phyloP scores from a whole-genome alignment of 2,113 vertebrate genomes.

The Cyprinus carpio region DNA sequence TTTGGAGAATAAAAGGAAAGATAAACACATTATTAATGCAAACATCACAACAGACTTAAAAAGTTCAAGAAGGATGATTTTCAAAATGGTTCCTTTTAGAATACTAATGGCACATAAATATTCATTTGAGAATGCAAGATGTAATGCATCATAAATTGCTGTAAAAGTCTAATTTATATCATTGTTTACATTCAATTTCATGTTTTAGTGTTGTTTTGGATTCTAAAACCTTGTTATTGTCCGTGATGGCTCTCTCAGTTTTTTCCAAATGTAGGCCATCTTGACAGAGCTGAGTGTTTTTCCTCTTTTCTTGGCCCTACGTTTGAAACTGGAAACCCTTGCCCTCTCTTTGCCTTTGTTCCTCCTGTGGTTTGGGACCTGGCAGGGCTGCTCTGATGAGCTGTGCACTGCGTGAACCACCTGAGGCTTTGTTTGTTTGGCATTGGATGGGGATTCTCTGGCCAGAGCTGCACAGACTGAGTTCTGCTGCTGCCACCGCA shows the following conservation, averaged over 20 bases:
- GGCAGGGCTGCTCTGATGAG: neutral
- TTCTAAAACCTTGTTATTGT: slow-evolving; percentile 64
- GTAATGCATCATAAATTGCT: neutral
- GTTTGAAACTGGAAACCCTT: slow-evolving; percentile 44
- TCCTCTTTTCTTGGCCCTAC: slow-evolving; percentile 50
- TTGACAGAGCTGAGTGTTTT: slow-evolving; percentile 56
- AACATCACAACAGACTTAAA: neutral
- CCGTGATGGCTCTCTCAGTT: slow-evolving; percentile 62
- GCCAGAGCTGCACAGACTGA: neutral
- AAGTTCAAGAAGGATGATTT: neutral
- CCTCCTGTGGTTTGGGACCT: neutral
- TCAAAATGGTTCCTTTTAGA: neutral
- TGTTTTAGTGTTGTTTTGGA: neutral
- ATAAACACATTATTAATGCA: neutral
- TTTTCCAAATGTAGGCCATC: slow-evolving; percentile 56
- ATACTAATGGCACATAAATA: neutral
- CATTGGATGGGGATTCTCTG: neutral
- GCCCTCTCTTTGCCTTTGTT: neutral
- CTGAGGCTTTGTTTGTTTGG: slow-evolving; percentile 16
- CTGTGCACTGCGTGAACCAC: neutral
- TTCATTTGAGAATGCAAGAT: neutral
- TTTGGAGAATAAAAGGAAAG: slow-evolving; percentile 1
- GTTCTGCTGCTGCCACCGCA: slow-evolving; percentile 1
- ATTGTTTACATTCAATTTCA: neutral
- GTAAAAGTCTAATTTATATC: neutral